Percentiles rank a stretch among this genome's conserved stretches.
phyloP scores from a whole-genome alignment of 1,140 invertebrate genomes.

The Zaprionus ghesquierei region DNA sequence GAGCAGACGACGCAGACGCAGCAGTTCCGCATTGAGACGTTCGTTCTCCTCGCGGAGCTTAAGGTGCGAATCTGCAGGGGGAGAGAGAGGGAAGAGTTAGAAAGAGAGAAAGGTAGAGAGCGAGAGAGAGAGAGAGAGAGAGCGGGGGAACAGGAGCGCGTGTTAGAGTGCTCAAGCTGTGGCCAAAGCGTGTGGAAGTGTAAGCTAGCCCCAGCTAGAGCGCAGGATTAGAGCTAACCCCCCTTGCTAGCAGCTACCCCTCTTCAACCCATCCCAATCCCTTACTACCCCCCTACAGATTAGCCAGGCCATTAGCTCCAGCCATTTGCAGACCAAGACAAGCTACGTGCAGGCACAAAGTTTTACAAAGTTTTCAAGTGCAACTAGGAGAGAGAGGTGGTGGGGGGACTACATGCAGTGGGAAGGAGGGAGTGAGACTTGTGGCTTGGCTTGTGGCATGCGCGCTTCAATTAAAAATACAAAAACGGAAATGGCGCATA shows the following conservation, averaged over 20 bases:
- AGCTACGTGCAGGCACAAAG: background rate
- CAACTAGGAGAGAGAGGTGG: background rate
- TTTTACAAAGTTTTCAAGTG: background rate
- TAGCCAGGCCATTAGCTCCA: background rate
- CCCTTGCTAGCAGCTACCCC: background rate
- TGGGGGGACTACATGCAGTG: background rate
- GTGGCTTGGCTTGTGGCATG: conserved; percentile 7
- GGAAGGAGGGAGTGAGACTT: background rate
- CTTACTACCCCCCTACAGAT: background rate
- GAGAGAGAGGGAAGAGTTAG: conserved; percentile 11
- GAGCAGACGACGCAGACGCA: conserved; percentile 85
- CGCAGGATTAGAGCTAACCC: no score
- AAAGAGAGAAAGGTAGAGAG: background rate
- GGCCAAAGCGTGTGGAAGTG: background rate
- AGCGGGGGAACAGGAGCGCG: background rate
- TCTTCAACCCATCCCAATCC: background rate
- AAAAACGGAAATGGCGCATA: conserved; percentile 58
- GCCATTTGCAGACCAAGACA: background rate
- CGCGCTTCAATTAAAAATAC: conserved; percentile 68
- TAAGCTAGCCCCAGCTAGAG: no score
- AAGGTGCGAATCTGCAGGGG: conserved; percentile 53
- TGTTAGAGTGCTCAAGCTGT: background rate
- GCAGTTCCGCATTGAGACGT: conserved; percentile 87
- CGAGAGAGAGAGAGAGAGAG: background rate
- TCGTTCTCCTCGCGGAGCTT: conserved; percentile 87